Evolutionary conservation across 1,140 invertebrate species (phyloP).

Genomic region (Trichonephila clavata): DNA sequence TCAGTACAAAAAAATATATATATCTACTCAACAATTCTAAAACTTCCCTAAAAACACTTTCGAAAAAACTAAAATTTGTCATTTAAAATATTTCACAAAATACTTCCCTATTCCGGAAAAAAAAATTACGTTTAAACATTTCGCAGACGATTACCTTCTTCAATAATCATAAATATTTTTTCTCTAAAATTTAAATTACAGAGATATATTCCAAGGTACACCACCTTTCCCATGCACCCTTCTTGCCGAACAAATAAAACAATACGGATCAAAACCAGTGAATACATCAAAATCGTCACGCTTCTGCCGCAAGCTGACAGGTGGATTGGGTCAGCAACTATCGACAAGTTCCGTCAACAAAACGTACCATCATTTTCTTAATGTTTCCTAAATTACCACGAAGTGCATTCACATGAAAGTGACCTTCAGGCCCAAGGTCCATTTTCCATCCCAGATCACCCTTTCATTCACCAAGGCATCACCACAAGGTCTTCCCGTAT

Average conservation of each 20-base stretch:
- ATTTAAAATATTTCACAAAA: too few relatives aligned
- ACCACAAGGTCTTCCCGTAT: neutral
- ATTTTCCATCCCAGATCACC: neutral
- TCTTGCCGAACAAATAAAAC: too few relatives aligned
- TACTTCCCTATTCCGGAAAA: too few relatives aligned
- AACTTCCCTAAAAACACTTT: too few relatives aligned
- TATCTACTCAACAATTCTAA: too few relatives aligned
- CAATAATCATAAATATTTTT: too few relatives aligned
- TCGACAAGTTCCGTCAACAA: conserved; percentile 8
- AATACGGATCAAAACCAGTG: too few relatives aligned
- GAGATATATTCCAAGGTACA: neutral
- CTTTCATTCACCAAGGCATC: neutral
- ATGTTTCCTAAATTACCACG: neutral
- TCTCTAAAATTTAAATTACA: too few relatives aligned
- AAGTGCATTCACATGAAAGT: conserved; percentile 8
- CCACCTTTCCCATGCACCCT: neutral
- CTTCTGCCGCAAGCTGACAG: neutral
- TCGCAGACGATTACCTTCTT: too few relatives aligned
- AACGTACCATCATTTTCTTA: neutral
- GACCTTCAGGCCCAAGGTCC: neutral
- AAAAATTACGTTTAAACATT: too few relatives aligned
- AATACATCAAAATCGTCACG: neutral
- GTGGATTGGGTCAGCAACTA: neutral
- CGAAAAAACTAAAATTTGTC: too few relatives aligned
- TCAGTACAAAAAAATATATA: too few relatives aligned